Base-by-base conservation (phyloP, 2,113 vertebrate species). In the Balaenoptera acutorostrata region DNA sequence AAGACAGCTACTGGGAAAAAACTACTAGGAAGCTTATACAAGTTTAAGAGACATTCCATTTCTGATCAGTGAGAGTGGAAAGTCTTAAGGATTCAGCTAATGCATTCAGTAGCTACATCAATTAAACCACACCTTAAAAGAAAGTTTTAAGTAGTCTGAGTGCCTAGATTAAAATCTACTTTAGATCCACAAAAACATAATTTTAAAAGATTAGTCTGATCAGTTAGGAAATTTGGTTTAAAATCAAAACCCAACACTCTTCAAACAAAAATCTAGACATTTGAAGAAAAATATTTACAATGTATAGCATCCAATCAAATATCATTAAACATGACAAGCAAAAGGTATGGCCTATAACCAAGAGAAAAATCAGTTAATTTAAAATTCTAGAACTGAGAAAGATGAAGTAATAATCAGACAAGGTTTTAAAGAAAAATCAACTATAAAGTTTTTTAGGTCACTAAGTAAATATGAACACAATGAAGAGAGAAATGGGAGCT, bases 21-120 rank as follows among this genome's bases (percentile, higher is more conserved):
- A 3, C 14, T 71, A 71, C 29, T 87, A 15, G n/a, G 23, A 5
- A 57, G 12, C 2, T 57, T 39, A 21, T 0, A 57, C 36, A 82
- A 90, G 46, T 23, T 29, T 33, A 10, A 36, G 52, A 82, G 52
- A 85, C 3, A 69, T 89, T 68, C 84, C 2, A 25, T 36, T 90
- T 90, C 36, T 75, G 8, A 74, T 13, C 33, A 23, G 4, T 2
- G 23, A 25, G 36, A 59, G 23, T 15, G 5, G 25, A 66, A 64
- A 63, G 13, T 81, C 12, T 88, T 61, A 68, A 68, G 15, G 27
- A 5, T 68, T 36, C 17, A 52, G 10, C 8, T 29, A 39, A 2
- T 49, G 8, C 2, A 49, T 68, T 41, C 4, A 23, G 20, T 52
- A 75, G 21, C 29, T 46, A 33, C 0, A 49, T 5, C 1, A 36